Evolutionary conservation across 2,888 invertebrate genomes (phyloP), one percentile per base, ranked within the genome.

Genomic region (Mayetiola destructor): DNA sequence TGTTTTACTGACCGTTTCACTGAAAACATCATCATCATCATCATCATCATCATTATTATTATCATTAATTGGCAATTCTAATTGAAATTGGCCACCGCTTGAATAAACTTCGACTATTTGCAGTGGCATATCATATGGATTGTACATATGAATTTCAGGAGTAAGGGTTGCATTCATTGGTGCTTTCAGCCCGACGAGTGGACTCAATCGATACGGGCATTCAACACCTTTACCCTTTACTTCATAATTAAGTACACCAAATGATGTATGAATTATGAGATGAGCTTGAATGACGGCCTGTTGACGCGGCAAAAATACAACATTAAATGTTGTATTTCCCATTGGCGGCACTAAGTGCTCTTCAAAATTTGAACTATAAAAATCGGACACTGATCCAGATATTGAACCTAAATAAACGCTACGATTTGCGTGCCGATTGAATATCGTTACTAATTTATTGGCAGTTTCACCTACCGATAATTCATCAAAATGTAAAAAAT

Each of bases 301-400:
- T 73, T 87, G 85, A 66, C 95, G 80, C 35, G 95, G 94, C 65
- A 97, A 79, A 77, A 93, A 96, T 63, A 95, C 91, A 66, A 97
- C 91, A 76, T 87, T 92, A 75, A 97, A 94, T 61, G 91, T 85
- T 61, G 96, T 95, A 73, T 94, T 94, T 61, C 88, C 89, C 64
- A 85, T 80, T 59, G 94, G 91, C 66, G 88, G 85, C 69, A 96
- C 82, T 71, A 94, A 93, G 82, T 93, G 93, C 67, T 92, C 84
- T 68, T 92, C 87, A 73, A 95, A 95, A 79, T 96, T 95, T 62
- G 95, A 94, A 67, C 94, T 93, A 74, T 96, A 93, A 77, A 96
- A 96, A 76, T 93, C 89, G 35, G 88, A 85, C 64, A 92, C 91
- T 72, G 85, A 90, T 66, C 94, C 94, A 63, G 93, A 91, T 68